Evolutionary conservation across 2,113 vertebrate genomes (phyloP).

Genomic region (Manacus vitellinus): DNA sequence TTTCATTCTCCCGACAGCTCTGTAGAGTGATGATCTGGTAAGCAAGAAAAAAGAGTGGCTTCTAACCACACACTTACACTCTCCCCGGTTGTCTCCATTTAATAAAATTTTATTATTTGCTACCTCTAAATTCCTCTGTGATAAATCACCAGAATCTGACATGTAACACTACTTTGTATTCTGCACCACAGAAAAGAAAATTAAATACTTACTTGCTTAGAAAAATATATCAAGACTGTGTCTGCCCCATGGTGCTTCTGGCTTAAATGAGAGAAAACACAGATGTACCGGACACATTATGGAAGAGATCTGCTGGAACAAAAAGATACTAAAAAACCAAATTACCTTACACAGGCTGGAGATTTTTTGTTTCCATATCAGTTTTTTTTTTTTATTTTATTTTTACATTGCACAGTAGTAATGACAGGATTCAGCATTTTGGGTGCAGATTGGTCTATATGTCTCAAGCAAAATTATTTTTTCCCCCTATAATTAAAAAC

Average conservation of each 20-base stretch:
- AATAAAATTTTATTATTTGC: not conserved
- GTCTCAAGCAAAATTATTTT: not conserved
- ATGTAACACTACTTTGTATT: not conserved
- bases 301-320: not conserved
- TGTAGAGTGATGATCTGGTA: not conserved
- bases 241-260: constrained; percentile 1
- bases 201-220: not conserved
- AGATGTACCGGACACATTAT: not conserved
- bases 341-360: not conserved
- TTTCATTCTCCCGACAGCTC: not conserved
- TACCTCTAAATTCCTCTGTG: not conserved
- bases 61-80: not conserved
- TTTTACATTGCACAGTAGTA: not conserved
- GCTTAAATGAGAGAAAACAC: not conserved
- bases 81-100: not conserved
- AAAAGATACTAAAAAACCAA: not conserved
- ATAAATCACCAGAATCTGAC: not conserved
- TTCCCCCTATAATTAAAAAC: not conserved
- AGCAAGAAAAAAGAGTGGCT: not conserved
- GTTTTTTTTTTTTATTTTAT: not conserved
- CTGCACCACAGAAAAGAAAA: not conserved
- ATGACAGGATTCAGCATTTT: not conserved
- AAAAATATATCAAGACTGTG: not conserved
- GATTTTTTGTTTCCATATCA: not conserved
- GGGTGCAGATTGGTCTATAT: not conserved